Conservation (phyloP, 1,140 invertebrate genomes). For the Ptiloglossa arizonensis region DNA sequence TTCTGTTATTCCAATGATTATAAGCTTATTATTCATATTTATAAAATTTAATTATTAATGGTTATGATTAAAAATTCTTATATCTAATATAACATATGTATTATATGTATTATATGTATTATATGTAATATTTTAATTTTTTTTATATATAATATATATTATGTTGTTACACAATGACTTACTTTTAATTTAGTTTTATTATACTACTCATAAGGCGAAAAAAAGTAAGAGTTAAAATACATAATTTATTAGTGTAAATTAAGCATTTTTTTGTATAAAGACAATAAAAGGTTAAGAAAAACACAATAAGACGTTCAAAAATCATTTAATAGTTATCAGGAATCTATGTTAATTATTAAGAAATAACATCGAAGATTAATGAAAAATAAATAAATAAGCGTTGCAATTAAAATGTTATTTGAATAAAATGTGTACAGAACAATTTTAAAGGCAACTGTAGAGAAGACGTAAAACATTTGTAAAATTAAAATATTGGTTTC, state of each 20-base stretch:
- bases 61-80: background rate
- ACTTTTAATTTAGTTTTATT: no score
- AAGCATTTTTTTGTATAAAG: background rate
- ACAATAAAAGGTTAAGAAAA: background rate
- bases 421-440: background rate
- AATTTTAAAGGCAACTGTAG: background rate
- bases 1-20: background rate
- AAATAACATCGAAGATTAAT: no score
- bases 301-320: background rate
- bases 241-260: no score
- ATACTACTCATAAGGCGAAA: background rate
- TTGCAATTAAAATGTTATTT: no score
- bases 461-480: background rate
- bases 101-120: background rate
- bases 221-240: background rate
- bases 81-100: background rate
- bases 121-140: no score
- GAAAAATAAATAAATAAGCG: no score
- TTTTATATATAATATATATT: no score
- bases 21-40: background rate
- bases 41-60: background rate
- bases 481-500: background rate
- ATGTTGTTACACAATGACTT: no score
- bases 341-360: no score
- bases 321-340: background rate